Percentiles rank a stretch among this genome's conserved stretches.
These are phyloP conservation scores for Oscheius sp. DNA, from an alignment of 2,888 invertebrate species.

Conservation along the genomic window DNA sequence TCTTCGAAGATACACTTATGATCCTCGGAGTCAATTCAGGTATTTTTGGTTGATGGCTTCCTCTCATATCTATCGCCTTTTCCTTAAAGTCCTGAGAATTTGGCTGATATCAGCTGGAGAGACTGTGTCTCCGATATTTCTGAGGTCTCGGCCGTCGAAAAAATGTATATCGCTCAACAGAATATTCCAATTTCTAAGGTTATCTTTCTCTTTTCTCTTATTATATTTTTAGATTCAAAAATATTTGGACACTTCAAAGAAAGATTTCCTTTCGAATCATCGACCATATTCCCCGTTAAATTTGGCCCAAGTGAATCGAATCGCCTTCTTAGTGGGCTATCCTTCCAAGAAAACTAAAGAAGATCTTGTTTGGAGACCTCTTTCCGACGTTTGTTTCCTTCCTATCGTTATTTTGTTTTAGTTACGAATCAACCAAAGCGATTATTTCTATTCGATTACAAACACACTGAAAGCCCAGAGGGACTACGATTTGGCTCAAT, in stretches of 20 bases:
- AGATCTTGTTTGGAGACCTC: conserved; percentile 43
- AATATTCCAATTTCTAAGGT: conserved; percentile 8
- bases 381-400: conserved; percentile 29
- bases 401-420: conserved; percentile 1
- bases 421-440: conserved; percentile 39
- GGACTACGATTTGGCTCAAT: conserved; percentile 39
- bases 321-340: conserved; percentile 46
- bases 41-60: conserved; percentile 17
- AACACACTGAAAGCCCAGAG: conserved; percentile 43
- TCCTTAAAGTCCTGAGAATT: conserved; percentile 6
- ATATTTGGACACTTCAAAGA: conserved; percentile 43
- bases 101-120: conserved; percentile 37
- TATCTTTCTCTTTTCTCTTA: not conserved
- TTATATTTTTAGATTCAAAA: conserved; percentile 22
- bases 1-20: conserved; percentile 43
- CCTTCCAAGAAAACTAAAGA: conserved; percentile 43
- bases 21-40: conserved; percentile 45
- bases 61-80: conserved; percentile 13
- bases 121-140: conserved; percentile 49
- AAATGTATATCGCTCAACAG: conserved; percentile 39
- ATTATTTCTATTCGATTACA: conserved; percentile 46
- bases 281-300: conserved; percentile 42
- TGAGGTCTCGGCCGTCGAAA: conserved; percentile 34
- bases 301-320: conserved; percentile 38
- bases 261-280: conserved; percentile 44